phyloP scores from a whole-genome alignment of 2,113 vertebrate genomes.

The Perca flavescens region DNA sequence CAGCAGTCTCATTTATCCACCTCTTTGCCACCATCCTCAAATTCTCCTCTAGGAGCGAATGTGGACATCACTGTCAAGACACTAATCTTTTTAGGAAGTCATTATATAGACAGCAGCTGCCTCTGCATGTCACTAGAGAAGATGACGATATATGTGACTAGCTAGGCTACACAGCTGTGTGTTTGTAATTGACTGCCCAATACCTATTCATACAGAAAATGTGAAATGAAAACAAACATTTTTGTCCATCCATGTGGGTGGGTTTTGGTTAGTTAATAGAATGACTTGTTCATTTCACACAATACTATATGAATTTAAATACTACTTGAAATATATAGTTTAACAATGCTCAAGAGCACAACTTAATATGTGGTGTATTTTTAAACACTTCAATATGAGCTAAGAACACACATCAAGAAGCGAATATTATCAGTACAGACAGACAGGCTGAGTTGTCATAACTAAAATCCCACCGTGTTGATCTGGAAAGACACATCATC shows the following conservation, averaged over 20 bases:
- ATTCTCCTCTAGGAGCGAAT: conserved; percentile 13
- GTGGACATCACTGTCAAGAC: conserved; percentile 58
- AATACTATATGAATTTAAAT: neutral
- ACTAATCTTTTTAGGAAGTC: conserved; percentile 77
- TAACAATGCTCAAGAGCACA: neutral
- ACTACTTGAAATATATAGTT: neutral
- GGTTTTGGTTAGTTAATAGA: conserved; percentile 6
- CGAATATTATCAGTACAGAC: conserved; percentile 17
- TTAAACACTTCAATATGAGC: neutral
- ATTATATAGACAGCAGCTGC: conserved; percentile 75
- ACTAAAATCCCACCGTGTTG: neutral
- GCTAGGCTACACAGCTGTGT: conserved; percentile 4
- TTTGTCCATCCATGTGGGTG: neutral
- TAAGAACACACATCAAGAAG: neutral
- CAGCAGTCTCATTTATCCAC: conserved; percentile 8
- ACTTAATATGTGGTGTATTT: neutral
- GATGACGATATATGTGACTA: conserved; percentile 27
- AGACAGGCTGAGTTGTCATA: conserved; percentile 16
- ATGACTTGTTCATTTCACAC: neutral
- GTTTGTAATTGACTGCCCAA: conserved; percentile 1
- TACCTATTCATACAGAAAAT: conserved; percentile 23
- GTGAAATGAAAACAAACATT: conserved; percentile 1
- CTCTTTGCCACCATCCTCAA: neutral
- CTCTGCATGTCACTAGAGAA: conserved; percentile 28
- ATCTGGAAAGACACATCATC: conserved; percentile 48